These are phyloP conservation scores for Labeo rohita DNA, from an alignment of 2,113 vertebrate species.

Conservation along the genomic window DNA sequence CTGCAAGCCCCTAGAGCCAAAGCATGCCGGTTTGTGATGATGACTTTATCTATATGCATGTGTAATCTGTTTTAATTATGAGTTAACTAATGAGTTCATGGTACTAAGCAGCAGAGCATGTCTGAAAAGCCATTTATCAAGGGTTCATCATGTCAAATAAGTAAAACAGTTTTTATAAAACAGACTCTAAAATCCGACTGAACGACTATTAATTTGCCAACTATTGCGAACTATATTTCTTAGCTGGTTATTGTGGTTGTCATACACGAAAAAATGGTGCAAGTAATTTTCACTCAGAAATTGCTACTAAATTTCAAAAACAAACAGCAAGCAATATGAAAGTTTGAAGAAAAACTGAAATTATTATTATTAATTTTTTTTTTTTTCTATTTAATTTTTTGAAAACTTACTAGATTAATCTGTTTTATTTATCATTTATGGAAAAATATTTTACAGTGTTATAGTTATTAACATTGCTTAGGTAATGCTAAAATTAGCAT, in stretches of 20 bases:
- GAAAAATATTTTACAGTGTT: too few relatives aligned
- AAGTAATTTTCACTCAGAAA: too few relatives aligned
- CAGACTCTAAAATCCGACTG: background rate
- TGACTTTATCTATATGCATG: conserved; percentile 16
- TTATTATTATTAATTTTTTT: too few relatives aligned
- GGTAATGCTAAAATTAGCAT: too few relatives aligned
- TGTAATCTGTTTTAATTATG: conserved; percentile 34
- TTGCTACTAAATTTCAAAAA: too few relatives aligned
- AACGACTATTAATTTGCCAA: background rate
- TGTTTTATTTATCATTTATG: too few relatives aligned
- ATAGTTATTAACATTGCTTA: too few relatives aligned
- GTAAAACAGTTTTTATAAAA: background rate
- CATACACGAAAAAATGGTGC: background rate
- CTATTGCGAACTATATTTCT: background rate
- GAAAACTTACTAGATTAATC: too few relatives aligned
- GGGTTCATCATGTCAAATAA: conserved; percentile 14
- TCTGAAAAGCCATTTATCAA: conserved; percentile 13
- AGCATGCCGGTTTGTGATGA: conserved; percentile 39
- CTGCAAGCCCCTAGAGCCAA: background rate
- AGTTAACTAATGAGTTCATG: conserved; percentile 23
- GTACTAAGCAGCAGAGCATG: conserved; percentile 26
- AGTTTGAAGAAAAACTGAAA: too few relatives aligned
- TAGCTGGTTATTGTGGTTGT: background rate
- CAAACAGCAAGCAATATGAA: too few relatives aligned
- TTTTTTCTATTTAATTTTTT: too few relatives aligned